Base-by-base conservation (phyloP, 2,797 vertebrate genomes). In the Xenopus petersii region DNA sequence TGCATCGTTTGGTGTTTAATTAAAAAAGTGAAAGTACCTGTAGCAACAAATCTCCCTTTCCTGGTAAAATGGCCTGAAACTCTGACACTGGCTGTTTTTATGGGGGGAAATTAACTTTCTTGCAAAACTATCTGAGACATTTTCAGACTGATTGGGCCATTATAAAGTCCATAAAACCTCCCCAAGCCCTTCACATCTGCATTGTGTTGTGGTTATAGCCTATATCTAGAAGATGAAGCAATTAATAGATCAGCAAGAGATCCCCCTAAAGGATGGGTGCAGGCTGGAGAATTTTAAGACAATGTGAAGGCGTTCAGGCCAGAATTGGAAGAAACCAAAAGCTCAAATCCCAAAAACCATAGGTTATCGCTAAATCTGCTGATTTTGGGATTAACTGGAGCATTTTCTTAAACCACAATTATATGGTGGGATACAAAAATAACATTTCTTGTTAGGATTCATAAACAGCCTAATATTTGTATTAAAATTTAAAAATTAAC, bases 401-500 rank as follows among this genome's bases (percentile, higher is more conserved):
- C 36, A 42, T 42, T 42, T 42, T 42, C 2, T 56, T 51, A 51
- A 56, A 7, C 13, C 13, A 15, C 12, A 36, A 54, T 47, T 46
- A 69, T 64, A 15, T 1, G 12, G 24, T 21, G 46, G 21, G 26
- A 58, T 21, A 58, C 54, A 26, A 24, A 24, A 60, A 59, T 56
- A 24, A 30, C 26, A 64, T 47, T 21, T 30, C 17, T 6, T 17
- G n/a, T 16, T 59, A 49, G 71, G 42, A 58, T 60, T 48, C 60
- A 70, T 13, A 71, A 70, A 17, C 15, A 12, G 36, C 49, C 60
- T 60, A 48, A 49, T 64, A 70, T 59, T 59, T 60, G 42, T 73
- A 47, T 26, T 63, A 77, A 73, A 68, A 68, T 56, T 46, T 33
- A 71, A 48, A 68, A 56, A 47, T 15, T 21, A 66, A 67, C 24